These are phyloP conservation scores for Sebastes kiyomatsui DNA, from an alignment of 2,797 vertebrate species.

Conservation along the genomic window DNA sequence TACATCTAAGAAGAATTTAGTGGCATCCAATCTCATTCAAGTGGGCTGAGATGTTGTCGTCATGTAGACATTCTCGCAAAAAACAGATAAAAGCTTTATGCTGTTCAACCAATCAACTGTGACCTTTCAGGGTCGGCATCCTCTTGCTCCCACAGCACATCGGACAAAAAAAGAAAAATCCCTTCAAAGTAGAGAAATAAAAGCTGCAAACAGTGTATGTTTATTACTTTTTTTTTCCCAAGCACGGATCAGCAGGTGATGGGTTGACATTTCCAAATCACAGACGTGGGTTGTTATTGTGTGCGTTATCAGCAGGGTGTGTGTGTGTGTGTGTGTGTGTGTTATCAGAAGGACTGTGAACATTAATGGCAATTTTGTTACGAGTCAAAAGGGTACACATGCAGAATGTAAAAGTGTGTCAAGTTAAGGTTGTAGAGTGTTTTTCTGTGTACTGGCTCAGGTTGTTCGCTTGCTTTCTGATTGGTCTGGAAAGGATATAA, in stretches of 20 bases:
- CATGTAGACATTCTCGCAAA: slow-evolving; percentile 36
- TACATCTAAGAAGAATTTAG: slow-evolving; percentile 38
- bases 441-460: neutral
- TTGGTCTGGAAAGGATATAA: neutral
- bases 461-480: neutral
- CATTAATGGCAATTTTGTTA: neutral
- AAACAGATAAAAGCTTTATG: slow-evolving; percentile 69
- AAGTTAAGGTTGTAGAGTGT: neutral
- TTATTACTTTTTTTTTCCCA: neutral
- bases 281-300: slow-evolving; percentile 6
- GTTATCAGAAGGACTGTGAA: slow-evolving; percentile 6
- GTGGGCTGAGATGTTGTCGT: slow-evolving; percentile 30
- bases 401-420: neutral
- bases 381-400: neutral
- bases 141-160: slow-evolving; percentile 16
- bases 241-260: slow-evolving; percentile 37
- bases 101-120: slow-evolving; percentile 71
- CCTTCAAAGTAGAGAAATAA: slow-evolving; percentile 40
- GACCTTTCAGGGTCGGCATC: slow-evolving; percentile 63
- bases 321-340: neutral
- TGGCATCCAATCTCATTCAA: slow-evolving; percentile 37
- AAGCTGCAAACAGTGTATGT: slow-evolving; percentile 46
- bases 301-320: slow-evolving; percentile 23
- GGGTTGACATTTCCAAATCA: slow-evolving; percentile 66
- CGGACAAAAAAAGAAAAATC: slow-evolving; percentile 11